Base-by-base conservation (phyloP, 2,797 vertebrate genomes). In the Pteropus rufus region DNA sequence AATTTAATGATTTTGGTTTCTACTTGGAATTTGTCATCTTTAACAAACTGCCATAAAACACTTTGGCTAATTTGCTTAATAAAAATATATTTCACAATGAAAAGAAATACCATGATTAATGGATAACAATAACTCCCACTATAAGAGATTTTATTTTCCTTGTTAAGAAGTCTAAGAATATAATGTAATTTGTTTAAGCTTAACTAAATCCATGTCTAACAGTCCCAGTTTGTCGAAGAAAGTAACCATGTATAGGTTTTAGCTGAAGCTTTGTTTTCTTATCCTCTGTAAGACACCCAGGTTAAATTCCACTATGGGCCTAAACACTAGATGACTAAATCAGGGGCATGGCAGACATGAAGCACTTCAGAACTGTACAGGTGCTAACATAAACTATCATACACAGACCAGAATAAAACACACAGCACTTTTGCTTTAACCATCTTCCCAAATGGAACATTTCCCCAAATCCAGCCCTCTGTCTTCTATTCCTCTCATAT, bases 51-150 rank as follows among this genome's bases (percentile, higher is more conserved):
- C 86, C 89, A 39, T 44, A 95, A 67, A 89, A 15, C 21, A 98
- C 89, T 76, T 88, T 95, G 95, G 91, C 29, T 91, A 95, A 88
- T 83, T 91, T 96, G 79, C 29, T 62, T 92, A 88, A 67, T 64
- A 92, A 95, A 97, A 60, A 89, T 62, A 87, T 91, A 21, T 9
- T 80, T 67, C 41, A 95, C 39, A 73, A 31, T 29, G 46, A 19
- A 90, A 82, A 87, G 62, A 92, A 62, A 46, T 58, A 73, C 15
- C 19, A 89, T 31, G 31, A 93, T 26, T 31, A 77, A 83, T 91
- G 44, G 60, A 26, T 73, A 93, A 81, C 31, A 69, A 24, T 75
- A 77, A 41, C 41, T 86, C 75, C 44, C 69, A 41, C 18, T 91
- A 81, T 69, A 84, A 64, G 23, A 58, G 69, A 41, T 62, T 81